These are phyloP conservation scores for Catamblyrhynchus diadema DNA, from an alignment of 2,797 vertebrate genomes.

Conservation along the genomic window DNA sequence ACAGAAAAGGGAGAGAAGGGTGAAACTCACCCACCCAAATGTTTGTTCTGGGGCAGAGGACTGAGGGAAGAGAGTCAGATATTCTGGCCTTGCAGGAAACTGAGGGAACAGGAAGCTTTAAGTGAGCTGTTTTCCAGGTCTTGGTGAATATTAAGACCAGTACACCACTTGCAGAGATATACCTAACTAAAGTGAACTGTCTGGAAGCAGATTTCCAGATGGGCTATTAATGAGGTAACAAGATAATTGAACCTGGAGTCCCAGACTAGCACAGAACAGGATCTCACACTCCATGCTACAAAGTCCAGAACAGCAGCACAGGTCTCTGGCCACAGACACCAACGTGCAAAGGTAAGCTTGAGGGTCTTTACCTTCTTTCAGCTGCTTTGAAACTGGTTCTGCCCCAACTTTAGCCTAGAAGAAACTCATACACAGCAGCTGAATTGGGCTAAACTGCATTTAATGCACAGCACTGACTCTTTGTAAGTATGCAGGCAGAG, in stretches of 20 bases:
- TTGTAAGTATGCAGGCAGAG: neutral
- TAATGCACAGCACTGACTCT: neutral
- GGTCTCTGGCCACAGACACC: neutral
- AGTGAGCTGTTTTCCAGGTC: neutral
- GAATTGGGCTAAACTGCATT: neutral
- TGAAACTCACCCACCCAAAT: neutral
- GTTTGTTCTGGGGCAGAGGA: neutral
- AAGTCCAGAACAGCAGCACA: neutral
- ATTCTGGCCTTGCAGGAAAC: neutral
- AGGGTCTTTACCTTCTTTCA: constrained; percentile 20
- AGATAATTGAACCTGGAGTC: constrained; percentile 6
- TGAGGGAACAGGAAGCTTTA: neutral
- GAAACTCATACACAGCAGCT: neutral
- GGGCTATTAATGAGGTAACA: constrained; percentile 12
- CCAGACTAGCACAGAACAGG: neutral
- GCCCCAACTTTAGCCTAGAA: neutral
- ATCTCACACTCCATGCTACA: neutral
- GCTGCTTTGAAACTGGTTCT: constrained; percentile 20
- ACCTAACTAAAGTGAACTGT: neutral
- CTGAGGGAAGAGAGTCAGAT: neutral
- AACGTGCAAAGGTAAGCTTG: neutral
- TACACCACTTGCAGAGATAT: neutral
- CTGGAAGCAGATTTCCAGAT: constrained; percentile 11
- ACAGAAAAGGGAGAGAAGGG: neutral
- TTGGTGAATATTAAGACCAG: neutral